A percentile compares a stretch with the other conserved stretches of the same genome.
These are phyloP conservation scores for Prunella fulvescens DNA, from an alignment of 2,113 vertebrate genomes.

Conservation along the genomic window DNA sequence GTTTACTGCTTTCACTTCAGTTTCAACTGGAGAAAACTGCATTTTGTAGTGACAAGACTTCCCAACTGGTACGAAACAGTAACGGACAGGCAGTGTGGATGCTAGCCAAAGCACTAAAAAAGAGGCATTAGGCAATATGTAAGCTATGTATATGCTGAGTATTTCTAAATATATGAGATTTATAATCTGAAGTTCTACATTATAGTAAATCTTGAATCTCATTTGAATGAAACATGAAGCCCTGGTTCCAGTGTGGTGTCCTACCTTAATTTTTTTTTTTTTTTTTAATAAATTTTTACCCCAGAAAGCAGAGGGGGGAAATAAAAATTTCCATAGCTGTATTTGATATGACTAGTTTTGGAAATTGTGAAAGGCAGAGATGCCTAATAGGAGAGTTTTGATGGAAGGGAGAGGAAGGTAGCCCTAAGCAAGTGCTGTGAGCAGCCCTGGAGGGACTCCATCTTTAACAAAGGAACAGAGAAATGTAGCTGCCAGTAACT, in stretches of 20 bases:
- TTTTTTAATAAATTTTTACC: background rate
- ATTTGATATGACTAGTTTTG: background rate
- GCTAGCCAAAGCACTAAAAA: background rate
- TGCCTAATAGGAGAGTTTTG: background rate
- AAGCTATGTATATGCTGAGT: background rate
- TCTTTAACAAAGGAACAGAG: slow-evolving; percentile 36
- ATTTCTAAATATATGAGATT: background rate
- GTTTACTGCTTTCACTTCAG: background rate
- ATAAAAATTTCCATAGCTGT: background rate
- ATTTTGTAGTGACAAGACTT: background rate
- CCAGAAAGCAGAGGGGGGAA: background rate
- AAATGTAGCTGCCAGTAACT: background rate
- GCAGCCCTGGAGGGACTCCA: slow-evolving; percentile 42
- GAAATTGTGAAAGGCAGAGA: background rate
- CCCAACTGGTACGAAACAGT: background rate
- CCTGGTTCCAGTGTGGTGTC: background rate
- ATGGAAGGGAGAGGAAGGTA: slow-evolving; percentile 6
- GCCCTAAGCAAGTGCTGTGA: slow-evolving; percentile 36
- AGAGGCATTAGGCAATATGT: background rate
- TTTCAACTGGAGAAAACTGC: background rate
- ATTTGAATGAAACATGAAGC: background rate
- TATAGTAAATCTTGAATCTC: background rate
- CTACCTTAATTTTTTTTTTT: background rate
- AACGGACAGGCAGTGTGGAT: background rate
- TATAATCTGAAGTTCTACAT: background rate